phyloP scores from a whole-genome alignment of 2,888 invertebrate species.

The Polydrusus cervinus region DNA sequence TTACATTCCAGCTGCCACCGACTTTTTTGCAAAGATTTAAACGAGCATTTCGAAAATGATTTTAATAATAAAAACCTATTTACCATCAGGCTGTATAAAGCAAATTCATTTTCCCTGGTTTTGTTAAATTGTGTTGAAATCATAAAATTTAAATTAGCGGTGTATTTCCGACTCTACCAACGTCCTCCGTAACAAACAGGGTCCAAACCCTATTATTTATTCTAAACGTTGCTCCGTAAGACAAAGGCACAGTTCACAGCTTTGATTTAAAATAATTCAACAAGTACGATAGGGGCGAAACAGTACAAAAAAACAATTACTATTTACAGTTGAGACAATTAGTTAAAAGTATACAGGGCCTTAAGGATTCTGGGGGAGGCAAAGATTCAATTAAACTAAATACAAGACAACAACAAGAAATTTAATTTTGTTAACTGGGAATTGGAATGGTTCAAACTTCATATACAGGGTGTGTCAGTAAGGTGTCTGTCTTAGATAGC shows the following conservation, averaged over 20 bases:
- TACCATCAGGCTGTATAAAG: background rate
- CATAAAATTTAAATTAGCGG: slow-evolving; percentile 5
- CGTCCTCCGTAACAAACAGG: background rate
- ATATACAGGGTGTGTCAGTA: too few relatives aligned
- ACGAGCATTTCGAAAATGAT: background rate
- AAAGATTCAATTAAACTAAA: too few relatives aligned
- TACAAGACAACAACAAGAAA: too few relatives aligned
- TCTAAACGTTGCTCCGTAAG: background rate
- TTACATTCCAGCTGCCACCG: too few relatives aligned
- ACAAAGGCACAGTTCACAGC: slow-evolving; percentile 5
- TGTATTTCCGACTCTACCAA: background rate
- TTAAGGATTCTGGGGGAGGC: too few relatives aligned
- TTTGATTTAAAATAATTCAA: background rate
- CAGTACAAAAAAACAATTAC: background rate
- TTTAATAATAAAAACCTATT: background rate
- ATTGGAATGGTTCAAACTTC: too few relatives aligned
- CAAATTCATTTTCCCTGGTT: background rate
- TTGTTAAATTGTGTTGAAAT: slow-evolving; percentile 14
- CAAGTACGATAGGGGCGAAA: background rate
- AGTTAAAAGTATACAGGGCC: background rate
- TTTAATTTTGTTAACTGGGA: too few relatives aligned
- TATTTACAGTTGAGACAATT: background rate
- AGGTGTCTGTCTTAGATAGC: too few relatives aligned
- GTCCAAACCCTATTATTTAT: slow-evolving; percentile 4
- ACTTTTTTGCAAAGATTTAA: background rate